phyloP scores from a whole-genome alignment of 30 jellyfish, hydroid and myxozoan genomes.

The Aurelia coerulea region DNA sequence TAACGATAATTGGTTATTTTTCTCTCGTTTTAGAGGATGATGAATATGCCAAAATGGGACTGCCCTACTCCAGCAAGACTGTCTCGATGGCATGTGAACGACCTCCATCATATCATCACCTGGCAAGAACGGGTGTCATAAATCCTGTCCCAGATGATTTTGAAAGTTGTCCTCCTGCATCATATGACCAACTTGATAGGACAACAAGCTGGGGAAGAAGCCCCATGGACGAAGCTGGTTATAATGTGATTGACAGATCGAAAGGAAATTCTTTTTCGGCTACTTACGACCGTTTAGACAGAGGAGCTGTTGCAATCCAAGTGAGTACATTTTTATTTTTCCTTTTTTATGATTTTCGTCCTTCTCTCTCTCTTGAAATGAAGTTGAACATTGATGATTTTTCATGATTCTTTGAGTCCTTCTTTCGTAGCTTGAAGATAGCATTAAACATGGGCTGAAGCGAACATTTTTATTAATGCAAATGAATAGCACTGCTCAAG shows the following conservation, averaged over 20 bases:
- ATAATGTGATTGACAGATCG: constrained; percentile 42
- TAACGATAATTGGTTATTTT: too few species aligned
- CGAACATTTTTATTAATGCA: too few species aligned
- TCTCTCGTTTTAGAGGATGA: not conserved
- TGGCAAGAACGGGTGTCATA: constrained; percentile 59
- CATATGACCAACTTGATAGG: constrained; percentile 78
- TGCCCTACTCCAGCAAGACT: constrained; percentile 40
- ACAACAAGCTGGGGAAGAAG: constrained; percentile 64
- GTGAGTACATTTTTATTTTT: too few species aligned
- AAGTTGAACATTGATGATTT: too few species aligned
- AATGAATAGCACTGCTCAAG: too few species aligned
- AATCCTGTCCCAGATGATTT: constrained; percentile 31
- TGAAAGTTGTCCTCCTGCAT: constrained; percentile 40
- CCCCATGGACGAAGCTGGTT: constrained; percentile 32
- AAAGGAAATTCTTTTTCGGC: constrained; percentile 7
- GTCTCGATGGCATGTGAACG: constrained; percentile 31
- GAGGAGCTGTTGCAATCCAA: constrained; percentile 3
- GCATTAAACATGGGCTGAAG: too few species aligned
- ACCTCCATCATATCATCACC: constrained; percentile 65
- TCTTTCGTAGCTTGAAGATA: too few species aligned
- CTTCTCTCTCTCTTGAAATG: too few species aligned
- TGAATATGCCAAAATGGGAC: constrained; percentile 35
- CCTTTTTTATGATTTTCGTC: too few species aligned
- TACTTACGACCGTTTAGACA: constrained; percentile 57
- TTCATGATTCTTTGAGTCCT: too few species aligned